These are phyloP conservation scores for Ptilonorhynchus violaceus DNA, from an alignment of 2,113 vertebrate genomes.

Conservation along the genomic window DNA sequence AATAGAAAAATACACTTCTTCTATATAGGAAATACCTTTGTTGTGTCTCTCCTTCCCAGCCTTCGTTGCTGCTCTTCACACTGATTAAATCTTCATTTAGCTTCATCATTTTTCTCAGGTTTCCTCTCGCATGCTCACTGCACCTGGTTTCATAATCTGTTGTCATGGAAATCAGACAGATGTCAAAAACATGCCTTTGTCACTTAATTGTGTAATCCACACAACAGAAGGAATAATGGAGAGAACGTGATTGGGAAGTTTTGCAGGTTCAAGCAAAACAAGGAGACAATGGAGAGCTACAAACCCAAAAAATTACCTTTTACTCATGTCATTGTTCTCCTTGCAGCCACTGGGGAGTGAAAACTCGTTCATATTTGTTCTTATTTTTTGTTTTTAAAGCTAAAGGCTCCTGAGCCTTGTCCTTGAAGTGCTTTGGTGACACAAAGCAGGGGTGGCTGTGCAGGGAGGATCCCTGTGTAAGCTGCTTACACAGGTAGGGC, in stretches of 20 bases:
- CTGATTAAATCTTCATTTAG: conserved; percentile 48
- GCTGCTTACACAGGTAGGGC: neutral
- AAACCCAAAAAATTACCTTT: neutral
- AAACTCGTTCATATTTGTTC: neutral
- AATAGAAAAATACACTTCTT: neutral
- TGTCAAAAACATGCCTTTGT: conserved; percentile 61
- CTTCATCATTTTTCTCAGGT: conserved; percentile 4
- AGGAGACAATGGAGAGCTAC: neutral
- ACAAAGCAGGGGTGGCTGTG: neutral
- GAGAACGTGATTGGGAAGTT: neutral
- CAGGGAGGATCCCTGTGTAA: neutral
- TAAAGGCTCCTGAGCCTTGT: neutral
- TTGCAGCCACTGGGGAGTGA: neutral
- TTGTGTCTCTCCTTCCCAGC: neutral
- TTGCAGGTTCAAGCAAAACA: neutral
- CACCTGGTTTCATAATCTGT: conserved; percentile 58
- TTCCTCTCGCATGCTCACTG: neutral
- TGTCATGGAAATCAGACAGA: conserved; percentile 72
- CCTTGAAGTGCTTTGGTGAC: neutral
- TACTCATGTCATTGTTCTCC: neutral
- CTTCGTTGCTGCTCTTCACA: neutral
- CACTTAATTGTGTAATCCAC: conserved; percentile 40
- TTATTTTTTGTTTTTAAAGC: neutral
- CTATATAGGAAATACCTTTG: neutral
- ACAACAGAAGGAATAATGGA: neutral